Evolutionary conservation across 2,113 vertebrate species (phyloP), one percentile per base, ranked within the genome.

Genomic region (Pluvialis apricaria): DNA sequence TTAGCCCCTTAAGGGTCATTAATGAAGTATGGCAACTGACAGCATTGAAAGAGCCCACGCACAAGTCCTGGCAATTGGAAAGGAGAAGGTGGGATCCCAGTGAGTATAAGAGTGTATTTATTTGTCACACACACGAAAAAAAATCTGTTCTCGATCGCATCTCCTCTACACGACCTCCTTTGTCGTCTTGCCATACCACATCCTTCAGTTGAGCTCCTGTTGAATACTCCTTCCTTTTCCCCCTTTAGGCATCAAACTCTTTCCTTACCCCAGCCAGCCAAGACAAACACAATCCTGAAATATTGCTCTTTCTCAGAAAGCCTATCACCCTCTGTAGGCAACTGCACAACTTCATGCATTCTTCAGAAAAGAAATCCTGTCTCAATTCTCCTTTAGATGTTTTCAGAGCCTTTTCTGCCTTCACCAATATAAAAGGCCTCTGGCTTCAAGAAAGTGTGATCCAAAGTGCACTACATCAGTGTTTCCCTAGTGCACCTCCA

Each of bases 1-100:
- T 95, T 94, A 97, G 96, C 79, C 75, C 68, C 75, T 78, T 92
- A 94, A 94, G 88, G 54, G 49, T 95, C 95, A 96, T 94, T 98
- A 97, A 90, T 72, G 88, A 97, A 97, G 89, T 89, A 83, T 82
- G 66, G 79, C 68, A 86, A 97, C 80, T 88, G 90, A 86, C 66
- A 75, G 49, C 65, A 83, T 5, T 76, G 87, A 91, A 92, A 95
- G 68, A 78, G 60, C 91, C 81, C 89, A 73, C 91, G 91, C 86
- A 73, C 55, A 86, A 85, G 73, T 69, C n/a, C 40, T 81, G 54
- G 82, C 57, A 94, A 80, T 7, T 32, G 52, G 44, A 60, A 81
- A 55, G 38, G 12, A 72, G 68, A 86, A 86, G 51, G 44, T 86
- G 71, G 34, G 57, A 92, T 89, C 86, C 68, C 58, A 81, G 26